These are phyloP conservation scores for Lepidonotus clava DNA, from an alignment of 2,888 invertebrate species.

Conservation along the genomic window DNA sequence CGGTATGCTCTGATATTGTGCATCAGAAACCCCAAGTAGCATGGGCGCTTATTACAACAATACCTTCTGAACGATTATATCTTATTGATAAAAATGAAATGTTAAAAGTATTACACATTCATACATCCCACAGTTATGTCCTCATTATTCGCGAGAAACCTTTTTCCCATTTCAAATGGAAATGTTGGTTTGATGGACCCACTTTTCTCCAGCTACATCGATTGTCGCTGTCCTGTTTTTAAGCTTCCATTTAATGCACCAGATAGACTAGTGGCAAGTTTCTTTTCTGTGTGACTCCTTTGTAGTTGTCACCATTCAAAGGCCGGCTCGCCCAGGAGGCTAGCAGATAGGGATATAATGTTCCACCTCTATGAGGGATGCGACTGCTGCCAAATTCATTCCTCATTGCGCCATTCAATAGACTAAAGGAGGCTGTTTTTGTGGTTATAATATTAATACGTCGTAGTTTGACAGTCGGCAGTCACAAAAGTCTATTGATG, in stretches of 20 bases:
- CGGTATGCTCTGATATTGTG: too few relatives aligned
- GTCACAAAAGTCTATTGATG: too few relatives aligned
- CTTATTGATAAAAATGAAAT: too few relatives aligned
- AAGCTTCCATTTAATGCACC: not conserved
- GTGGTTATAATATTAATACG: not conserved
- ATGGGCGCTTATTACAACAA: too few relatives aligned
- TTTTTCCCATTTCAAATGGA: not conserved
- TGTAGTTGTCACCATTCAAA: slow-evolving; percentile 26
- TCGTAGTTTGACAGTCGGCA: too few relatives aligned
- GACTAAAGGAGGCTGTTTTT: not conserved
- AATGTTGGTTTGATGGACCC: not conserved
- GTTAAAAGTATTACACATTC: too few relatives aligned
- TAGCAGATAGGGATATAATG: not conserved
- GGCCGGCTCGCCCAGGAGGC: not conserved
- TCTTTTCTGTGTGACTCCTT: not conserved
- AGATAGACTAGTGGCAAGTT: slow-evolving; percentile 2
- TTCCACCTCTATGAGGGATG: too few relatives aligned
- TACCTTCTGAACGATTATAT: too few relatives aligned
- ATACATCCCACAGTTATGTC: too few relatives aligned
- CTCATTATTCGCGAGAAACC: too few relatives aligned
- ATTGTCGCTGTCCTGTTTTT: not conserved
- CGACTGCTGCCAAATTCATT: not conserved
- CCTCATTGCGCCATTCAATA: not conserved
- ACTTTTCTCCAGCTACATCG: not conserved
- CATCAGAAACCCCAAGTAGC: too few relatives aligned